phyloP scores from a whole-genome alignment of 92 coral and sea anemone species.

The Nematostella vectensis region DNA sequence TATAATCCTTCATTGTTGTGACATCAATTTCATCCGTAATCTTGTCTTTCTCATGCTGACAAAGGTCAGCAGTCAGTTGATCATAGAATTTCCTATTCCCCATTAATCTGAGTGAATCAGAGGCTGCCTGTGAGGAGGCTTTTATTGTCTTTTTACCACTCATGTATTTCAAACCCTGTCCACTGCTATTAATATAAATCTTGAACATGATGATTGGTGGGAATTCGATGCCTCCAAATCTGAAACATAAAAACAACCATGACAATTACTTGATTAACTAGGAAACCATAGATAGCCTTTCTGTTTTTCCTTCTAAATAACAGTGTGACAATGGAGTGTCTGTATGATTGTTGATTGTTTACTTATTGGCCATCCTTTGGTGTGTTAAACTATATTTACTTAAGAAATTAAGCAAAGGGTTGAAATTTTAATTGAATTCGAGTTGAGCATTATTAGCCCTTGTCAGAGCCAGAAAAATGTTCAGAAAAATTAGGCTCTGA shows the following conservation, averaged over 20 bases:
- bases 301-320: too few relatives aligned
- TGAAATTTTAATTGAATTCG: too few relatives aligned
- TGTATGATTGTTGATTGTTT: too few relatives aligned
- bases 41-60: slow-evolving; percentile 90
- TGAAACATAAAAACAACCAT: slow-evolving; percentile 13
- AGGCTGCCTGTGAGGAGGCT: slow-evolving; percentile 94
- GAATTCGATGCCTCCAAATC: slow-evolving; percentile 96
- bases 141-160: slow-evolving; percentile 89
- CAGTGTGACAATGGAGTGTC: too few relatives aligned
- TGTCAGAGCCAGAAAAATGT: too few relatives aligned
- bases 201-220: slow-evolving; percentile 96
- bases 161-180: slow-evolving; percentile 89
- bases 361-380: too few relatives aligned
- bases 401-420: too few relatives aligned
- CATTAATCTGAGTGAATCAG: slow-evolving; percentile 90
- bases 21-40: slow-evolving; percentile 94
- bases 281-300: too few relatives aligned
- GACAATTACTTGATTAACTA: too few relatives aligned
- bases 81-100: slow-evolving; percentile 92
- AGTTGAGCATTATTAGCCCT: too few relatives aligned
- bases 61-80: slow-evolving; percentile 86
- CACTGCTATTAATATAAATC: slow-evolving; percentile 78
- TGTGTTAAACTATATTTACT: too few relatives aligned
- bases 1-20: slow-evolving; percentile 94
- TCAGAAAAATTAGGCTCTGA: too few relatives aligned